phyloP scores from a whole-genome alignment of 2,797 vertebrate species.

The Limnodromus scolopaceus region DNA sequence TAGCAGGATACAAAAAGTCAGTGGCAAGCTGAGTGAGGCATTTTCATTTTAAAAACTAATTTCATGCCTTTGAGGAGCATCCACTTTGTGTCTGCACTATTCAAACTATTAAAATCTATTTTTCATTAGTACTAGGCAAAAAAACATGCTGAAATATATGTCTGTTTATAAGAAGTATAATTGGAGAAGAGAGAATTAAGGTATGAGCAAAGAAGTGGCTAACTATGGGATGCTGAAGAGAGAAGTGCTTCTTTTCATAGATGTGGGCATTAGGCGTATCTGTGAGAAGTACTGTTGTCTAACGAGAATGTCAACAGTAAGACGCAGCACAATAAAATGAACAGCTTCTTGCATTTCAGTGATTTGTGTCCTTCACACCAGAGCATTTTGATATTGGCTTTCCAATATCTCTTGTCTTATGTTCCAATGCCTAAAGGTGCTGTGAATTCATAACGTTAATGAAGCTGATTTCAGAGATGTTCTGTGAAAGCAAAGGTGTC shows the following conservation, averaged over 20 bases:
- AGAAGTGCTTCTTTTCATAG: neutral
- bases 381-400: neutral
- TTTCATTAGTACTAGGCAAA: neutral
- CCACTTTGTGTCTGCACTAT: neutral
- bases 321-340: neutral
- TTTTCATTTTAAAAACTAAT: neutral
- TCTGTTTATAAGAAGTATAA: neutral
- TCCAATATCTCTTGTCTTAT: neutral
- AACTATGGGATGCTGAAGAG: neutral
- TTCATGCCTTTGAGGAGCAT: neutral
- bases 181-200: neutral
- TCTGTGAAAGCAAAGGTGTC: neutral
- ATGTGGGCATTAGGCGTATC: accelerated
- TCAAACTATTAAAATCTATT: neutral
- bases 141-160: neutral
- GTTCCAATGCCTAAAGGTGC: neutral
- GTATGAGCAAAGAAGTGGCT: neutral
- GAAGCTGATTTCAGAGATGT: neutral
- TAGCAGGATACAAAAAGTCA: neutral
- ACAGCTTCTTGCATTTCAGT: neutral
- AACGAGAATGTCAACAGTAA: neutral
- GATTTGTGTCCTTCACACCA: neutral
- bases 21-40: neutral
- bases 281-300: neutral
- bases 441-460: neutral